phyloP scores from a whole-genome alignment of 2,888 invertebrate species.

The Ligdia adustata region DNA sequence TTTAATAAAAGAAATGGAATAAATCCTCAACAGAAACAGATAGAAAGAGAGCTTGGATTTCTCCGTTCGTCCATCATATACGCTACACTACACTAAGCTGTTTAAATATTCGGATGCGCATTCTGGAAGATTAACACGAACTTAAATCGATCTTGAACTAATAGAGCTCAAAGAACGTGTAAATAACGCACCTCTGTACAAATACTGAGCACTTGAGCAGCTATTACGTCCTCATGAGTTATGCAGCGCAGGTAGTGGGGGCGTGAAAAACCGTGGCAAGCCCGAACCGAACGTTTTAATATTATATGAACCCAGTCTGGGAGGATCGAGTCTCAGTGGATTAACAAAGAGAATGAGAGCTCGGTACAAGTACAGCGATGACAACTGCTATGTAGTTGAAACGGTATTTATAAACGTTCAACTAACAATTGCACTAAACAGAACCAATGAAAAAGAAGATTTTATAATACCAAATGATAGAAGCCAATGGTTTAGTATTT shows the following conservation, averaged over 20 bases:
- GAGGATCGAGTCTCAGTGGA: conserved; percentile 47
- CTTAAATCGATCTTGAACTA: conserved; percentile 43
- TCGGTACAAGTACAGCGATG: background rate
- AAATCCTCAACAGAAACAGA: too few relatives aligned
- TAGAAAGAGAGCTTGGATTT: too few relatives aligned
- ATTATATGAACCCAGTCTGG: conserved; percentile 73
- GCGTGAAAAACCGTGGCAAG: conserved; percentile 74
- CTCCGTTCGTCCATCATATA: too few relatives aligned
- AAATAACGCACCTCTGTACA: conserved; percentile 60
- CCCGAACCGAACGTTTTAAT: conserved; percentile 65
- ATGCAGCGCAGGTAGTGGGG: conserved; percentile 70
- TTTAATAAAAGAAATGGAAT: too few relatives aligned
- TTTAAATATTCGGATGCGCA: background rate
- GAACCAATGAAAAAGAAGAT: too few relatives aligned
- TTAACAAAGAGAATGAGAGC: conserved; percentile 6
- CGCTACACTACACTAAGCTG: too few relatives aligned
- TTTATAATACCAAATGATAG: too few relatives aligned
- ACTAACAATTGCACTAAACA: too few relatives aligned
- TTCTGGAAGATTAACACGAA: conserved; percentile 7
- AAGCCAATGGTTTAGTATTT: too few relatives aligned
- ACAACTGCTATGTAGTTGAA: too few relatives aligned
- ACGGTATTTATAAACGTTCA: too few relatives aligned
- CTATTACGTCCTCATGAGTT: conserved; percentile 78
- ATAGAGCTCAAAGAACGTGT: conserved; percentile 64
- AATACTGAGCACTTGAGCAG: conserved; percentile 69